Base-by-base conservation (phyloP, 2,113 vertebrate genomes). In the Saccopteryx leptura region DNA sequence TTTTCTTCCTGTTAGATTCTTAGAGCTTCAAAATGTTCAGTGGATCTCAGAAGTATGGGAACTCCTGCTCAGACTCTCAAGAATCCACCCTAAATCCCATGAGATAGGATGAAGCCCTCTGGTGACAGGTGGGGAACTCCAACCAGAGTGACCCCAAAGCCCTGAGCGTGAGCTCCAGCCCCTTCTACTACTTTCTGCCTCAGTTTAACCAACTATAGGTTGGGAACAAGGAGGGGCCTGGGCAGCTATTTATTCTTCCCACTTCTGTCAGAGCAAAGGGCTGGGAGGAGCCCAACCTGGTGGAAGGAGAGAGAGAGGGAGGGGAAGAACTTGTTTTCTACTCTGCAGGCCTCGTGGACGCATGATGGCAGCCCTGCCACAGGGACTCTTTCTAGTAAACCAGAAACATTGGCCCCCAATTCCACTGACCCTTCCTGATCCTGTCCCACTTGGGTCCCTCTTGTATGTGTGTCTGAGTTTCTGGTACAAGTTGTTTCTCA, bases 291-390 rank as follows among this genome's bases (percentile, higher is more conserved):
- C 15, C 24, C 72, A 21, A 7, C 13, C 18, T 0, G 4, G 63
- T 65, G 26, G n/a, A 68, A 60, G 58, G 46, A 24, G 15, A 39
- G 75, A 14, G 33, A 21, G 13, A 68, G 50, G 33, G 33, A 28
- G 4, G 52, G 48, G 7, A 10, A 14, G 39, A 17, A 18, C 3
- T 14, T 72, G 28, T 14, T 48, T 33, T 72, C n/a, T 26, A 14
- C 9, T 8, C 28, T 4, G 0, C 4, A 1, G 52, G 17, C 31
- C 54, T 24, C 28, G 1, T 1, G 7, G 14, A 5, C 63, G 31
- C 28, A 12, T 24, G 17, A 56, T 23, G 56, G 13, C 56, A 13
- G 4, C 4, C 13, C 52, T 15, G 31, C 15, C 2, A 12, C 14
- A 0, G 1, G 69, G 31, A 21, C 61, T 85, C 33, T 74, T 89